These are phyloP conservation scores for Ladona fulva DNA, from an alignment of 1,140 invertebrate species.

Conservation along the genomic window DNA sequence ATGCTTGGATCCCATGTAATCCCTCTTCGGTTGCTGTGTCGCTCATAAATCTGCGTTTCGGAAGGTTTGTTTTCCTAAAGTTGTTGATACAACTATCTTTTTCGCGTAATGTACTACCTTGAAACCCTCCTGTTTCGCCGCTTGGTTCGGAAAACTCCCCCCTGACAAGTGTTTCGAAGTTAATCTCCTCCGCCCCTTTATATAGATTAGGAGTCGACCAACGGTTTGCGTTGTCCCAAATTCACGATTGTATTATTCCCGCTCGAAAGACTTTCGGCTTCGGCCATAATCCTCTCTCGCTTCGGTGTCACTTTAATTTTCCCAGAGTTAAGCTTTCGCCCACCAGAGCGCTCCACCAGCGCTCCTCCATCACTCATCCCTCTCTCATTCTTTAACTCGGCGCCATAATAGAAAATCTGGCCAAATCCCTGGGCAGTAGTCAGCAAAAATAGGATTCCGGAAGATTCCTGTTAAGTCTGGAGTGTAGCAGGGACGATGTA, in stretches of 20 bases:
- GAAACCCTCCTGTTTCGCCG: no score
- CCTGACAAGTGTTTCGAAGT: no score
- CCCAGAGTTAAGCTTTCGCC: conserved; percentile 15
- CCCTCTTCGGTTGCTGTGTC: no score
- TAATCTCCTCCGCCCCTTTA: no score
- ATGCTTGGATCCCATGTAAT: no score
- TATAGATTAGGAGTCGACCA: no score
- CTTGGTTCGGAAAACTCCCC: no score
- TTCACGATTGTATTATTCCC: conserved; percentile 18
- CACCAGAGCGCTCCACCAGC: not conserved
- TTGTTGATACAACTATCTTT: no score
- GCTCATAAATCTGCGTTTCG: no score
- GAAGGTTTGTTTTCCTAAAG: no score
- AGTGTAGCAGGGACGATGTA: not conserved
- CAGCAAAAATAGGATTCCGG: conserved; percentile 25
- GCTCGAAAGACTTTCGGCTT: conserved; percentile 1
- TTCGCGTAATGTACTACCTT: no score
- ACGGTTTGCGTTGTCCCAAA: conserved; percentile 8
- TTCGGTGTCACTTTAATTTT: conserved; percentile 24
- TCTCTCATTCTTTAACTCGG: conserved; percentile 10
- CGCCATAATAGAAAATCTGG: conserved; percentile 24
- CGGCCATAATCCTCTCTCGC: conserved; percentile 17
- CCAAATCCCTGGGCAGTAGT: conserved; percentile 24
- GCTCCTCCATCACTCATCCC: not conserved
- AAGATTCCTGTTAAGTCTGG: conserved; percentile 18